Evolutionary conservation across 2,797 vertebrate species (phyloP).

Genomic region (Rhodeus uyekii): DNA sequence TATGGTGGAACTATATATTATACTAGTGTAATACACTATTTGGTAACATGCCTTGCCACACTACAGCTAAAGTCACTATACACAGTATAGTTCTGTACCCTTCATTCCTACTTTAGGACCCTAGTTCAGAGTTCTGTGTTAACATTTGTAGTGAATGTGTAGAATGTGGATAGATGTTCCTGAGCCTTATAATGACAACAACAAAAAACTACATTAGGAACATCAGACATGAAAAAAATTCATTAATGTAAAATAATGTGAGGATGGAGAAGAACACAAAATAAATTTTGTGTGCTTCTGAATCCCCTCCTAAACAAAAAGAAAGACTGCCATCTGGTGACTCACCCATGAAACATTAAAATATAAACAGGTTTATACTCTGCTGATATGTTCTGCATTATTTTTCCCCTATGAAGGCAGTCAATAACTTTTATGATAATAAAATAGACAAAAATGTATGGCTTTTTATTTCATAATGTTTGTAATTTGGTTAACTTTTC

Average conservation of each 20-base stretch:
- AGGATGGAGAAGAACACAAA: background rate
- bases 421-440: background rate
- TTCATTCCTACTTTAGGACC: too few species aligned
- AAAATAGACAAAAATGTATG: background rate
- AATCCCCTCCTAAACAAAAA: background rate
- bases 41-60: too few species aligned
- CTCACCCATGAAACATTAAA: background rate
- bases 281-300: background rate
- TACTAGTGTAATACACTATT: background rate
- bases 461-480: background rate
- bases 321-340: conserved; percentile 27
- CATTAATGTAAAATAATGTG: background rate
- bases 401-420: background rate
- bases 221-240: background rate
- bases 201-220: background rate
- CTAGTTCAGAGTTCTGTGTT: too few species aligned
- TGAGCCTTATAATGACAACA: background rate
- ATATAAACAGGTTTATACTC: background rate
- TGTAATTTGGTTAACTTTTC: background rate
- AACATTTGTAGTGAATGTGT: too few species aligned
- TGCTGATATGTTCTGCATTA: background rate
- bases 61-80: background rate
- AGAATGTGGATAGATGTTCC: too few species aligned
- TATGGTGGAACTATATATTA: background rate
- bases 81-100: background rate